A percentile compares a stretch with the other conserved stretches of the same genome.
phyloP scores from a whole-genome alignment of 2,797 vertebrate genomes.

The Enteromius trimaculatus region DNA sequence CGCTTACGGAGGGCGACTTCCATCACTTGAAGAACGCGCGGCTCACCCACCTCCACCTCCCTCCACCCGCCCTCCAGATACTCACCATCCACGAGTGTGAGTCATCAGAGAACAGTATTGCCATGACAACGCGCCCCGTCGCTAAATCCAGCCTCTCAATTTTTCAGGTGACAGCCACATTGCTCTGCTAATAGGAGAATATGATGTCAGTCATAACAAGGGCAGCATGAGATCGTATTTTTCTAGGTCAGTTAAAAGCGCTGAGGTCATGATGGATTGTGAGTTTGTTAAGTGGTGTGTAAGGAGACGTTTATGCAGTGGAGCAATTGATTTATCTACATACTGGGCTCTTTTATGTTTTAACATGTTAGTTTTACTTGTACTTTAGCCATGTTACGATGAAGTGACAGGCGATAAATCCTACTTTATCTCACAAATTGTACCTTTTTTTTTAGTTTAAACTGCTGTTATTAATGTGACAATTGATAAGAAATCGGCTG shows the following conservation, averaged over 20 bases:
- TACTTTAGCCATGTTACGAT: not conserved
- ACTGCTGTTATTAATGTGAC: not conserved
- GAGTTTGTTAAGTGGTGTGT: not conserved
- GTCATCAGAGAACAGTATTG: conserved; percentile 87
- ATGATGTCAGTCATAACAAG: conserved; percentile 55
- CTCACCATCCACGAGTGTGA: conserved; percentile 97
- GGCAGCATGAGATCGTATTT: not conserved
- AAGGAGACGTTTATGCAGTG: not conserved
- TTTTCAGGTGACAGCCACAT: conserved; percentile 86
- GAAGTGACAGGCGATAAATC: not conserved
- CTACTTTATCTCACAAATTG: not conserved
- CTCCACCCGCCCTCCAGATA: conserved; percentile 87
- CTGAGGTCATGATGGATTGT: not conserved
- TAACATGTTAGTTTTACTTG: not conserved
- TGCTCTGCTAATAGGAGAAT: conserved; percentile 33
- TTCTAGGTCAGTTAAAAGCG: conserved; percentile 26
- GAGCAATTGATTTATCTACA: conserved; percentile 2
- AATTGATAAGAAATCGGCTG: not conserved
- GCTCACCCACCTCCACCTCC: conserved; percentile 90
- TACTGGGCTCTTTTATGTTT: not conserved
- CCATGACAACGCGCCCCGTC: conserved; percentile 78
- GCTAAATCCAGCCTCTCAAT: conserved; percentile 91
- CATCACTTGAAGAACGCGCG: conserved; percentile 97
- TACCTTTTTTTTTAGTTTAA: too few relatives aligned
- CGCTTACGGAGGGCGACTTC: conserved; percentile 95